Evolutionary conservation across 1,140 invertebrate genomes (phyloP).

Genomic region (Rhizoglyphus robini): DNA sequence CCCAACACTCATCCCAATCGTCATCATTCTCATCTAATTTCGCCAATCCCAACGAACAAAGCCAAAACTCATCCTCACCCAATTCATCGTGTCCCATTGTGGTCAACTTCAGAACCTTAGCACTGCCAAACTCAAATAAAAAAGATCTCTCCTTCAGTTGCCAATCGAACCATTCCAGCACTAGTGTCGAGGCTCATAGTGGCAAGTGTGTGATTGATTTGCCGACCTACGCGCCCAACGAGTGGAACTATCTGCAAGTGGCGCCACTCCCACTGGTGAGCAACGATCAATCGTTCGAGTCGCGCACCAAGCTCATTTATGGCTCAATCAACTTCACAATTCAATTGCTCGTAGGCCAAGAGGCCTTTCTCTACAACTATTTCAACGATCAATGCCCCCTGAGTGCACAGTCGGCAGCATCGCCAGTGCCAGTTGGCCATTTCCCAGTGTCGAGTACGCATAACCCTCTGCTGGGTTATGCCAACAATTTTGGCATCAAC

Average conservation of each 20-base stretch:
- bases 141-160: background rate
- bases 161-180: background rate
- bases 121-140: background rate
- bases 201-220: constrained; percentile 14
- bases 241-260: constrained; percentile 13
- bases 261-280: background rate
- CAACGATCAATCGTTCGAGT: background rate
- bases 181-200: background rate
- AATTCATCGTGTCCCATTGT: constrained; percentile 1
- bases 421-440: too few species aligned
- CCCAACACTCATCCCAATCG: background rate
- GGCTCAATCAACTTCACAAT: constrained; percentile 7
- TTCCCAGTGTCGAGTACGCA: background rate
- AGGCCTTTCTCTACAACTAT: background rate
- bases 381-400: background rate
- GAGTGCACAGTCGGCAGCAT: background rate
- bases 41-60: too few species aligned
- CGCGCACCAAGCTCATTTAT: background rate
- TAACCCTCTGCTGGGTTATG: background rate
- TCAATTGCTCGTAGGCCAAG: constrained; percentile 8
- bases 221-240: background rate
- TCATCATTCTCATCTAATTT: background rate
- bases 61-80: background rate
- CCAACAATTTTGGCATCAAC: background rate
- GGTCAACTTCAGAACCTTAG: background rate